These are phyloP conservation scores for Iphiclides podalirius DNA, from an alignment of 2,888 invertebrate species.

Conservation along the genomic window DNA sequence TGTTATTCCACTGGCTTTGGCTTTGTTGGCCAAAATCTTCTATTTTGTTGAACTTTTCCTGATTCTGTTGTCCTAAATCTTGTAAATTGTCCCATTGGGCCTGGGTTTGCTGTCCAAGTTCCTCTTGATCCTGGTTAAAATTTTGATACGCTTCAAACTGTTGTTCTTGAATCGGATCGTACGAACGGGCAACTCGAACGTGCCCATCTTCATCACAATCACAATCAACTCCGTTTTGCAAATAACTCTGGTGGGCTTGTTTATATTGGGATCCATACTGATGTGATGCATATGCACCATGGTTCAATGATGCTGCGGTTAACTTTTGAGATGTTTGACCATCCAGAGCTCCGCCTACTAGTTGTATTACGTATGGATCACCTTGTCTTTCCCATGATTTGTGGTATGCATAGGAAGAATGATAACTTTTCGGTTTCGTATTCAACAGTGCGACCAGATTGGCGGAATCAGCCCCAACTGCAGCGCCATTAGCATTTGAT, in stretches of 20 bases:
- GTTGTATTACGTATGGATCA: constrained; percentile 70
- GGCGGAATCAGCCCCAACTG: constrained; percentile 31
- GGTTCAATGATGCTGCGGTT: constrained; percentile 39
- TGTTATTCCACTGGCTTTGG: constrained; percentile 24
- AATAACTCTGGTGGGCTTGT: constrained; percentile 42
- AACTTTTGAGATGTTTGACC: constrained; percentile 49
- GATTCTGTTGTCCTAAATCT: constrained; percentile 36
- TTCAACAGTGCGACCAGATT: constrained; percentile 42
- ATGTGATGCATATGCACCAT: constrained; percentile 42
- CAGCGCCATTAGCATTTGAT: constrained; percentile 26
- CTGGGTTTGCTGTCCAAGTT: constrained; percentile 33
- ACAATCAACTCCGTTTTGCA: constrained; percentile 35
- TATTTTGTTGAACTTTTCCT: constrained; percentile 32
- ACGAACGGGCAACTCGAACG: constrained; percentile 54
- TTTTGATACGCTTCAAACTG: constrained; percentile 31
- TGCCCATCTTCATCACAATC: constrained; percentile 54
- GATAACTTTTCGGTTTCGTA: constrained; percentile 65
- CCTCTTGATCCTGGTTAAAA: constrained; percentile 30
- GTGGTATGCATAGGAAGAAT: constrained; percentile 73
- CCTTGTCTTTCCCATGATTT: constrained; percentile 76
- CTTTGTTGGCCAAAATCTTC: constrained; percentile 36
- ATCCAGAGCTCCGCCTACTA: constrained; percentile 41
- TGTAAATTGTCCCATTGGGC: constrained; percentile 20
- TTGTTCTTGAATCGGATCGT: constrained; percentile 34
- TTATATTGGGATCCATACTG: constrained; percentile 47